Evolutionary conservation across 2,113 vertebrate genomes (phyloP), one percentile per base, ranked within the genome.

Genomic region (Microcebus griseorufus): DNA sequence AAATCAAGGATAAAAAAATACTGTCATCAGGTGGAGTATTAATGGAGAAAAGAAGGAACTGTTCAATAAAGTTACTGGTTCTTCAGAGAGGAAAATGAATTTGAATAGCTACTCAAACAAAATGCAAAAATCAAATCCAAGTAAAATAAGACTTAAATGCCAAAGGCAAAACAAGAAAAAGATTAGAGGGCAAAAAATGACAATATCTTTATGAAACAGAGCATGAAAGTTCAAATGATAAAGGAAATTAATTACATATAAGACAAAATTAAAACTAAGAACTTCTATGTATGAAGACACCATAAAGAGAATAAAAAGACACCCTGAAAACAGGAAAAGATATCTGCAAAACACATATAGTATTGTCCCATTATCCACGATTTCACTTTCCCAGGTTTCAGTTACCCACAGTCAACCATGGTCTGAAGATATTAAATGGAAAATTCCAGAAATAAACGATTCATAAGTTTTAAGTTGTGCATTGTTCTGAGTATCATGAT

Each of bases 251-350:
- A 62, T 60, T 39, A 80, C 16, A 79, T 9, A 51, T 60, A 2
- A 76, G 18, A 65, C 22, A 60, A 88, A 92, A 95, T 51, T 55
- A 72, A 93, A 89, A 93, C 29, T 84, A 39, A 76, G 37, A 70
- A 65, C 1, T 85, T 53, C 23, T 45, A 27, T 55, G 55, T 27
- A 90, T n/a, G 25, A 76, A 13, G 9, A 53, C 2, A 83, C 5
- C 23, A 81, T 25, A 86, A 86, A 67, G 34, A 37, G 5, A 90
- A 9, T 69, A 90, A 81, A 92, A 75, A 88, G 20, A 82, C 17
- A 87, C 48, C 6, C 22, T 70, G 37, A 87, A 93, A 83, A 62
- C 29, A 32, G 62, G 11, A 72, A 89, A 92, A 75, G 3, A 18
- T 70, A 76, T 23, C 48, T 78, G 13, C 7, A 62, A 92, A 84